Conservation (phyloP, 2,113 vertebrate genomes). For the Neogobius melanostomus region DNA sequence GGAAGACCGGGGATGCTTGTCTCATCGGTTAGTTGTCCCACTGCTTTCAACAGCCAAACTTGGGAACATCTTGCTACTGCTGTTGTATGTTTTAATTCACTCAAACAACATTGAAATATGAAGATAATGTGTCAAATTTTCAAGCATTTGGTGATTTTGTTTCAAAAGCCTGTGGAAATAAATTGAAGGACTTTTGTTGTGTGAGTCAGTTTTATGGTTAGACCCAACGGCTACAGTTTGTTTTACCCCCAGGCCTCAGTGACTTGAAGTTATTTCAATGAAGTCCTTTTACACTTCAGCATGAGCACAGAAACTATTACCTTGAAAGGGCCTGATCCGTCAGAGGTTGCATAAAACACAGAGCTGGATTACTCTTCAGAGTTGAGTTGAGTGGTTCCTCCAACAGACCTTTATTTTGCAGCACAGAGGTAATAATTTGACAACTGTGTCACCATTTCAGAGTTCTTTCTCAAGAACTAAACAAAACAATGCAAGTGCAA, state of each 20-base stretch:
- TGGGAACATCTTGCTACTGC: no score
- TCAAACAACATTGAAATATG: no score
- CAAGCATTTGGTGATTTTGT: no score
- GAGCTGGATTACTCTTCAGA: conserved; percentile 15
- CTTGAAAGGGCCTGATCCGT: conserved; percentile 37
- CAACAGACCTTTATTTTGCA: conserved; percentile 11
- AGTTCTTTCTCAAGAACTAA: not conserved
- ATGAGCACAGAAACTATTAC: conserved; percentile 35
- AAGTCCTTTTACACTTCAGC: conserved; percentile 20
- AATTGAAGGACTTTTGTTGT: no score
- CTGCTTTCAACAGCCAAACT: no score
- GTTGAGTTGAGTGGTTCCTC: not conserved
- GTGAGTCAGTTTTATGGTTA: conserved; percentile 17
- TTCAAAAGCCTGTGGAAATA: no score
- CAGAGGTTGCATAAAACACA: conserved; percentile 30
- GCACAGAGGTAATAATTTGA: conserved; percentile 10
- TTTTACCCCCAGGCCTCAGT: conserved; percentile 35
- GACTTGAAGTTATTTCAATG: conserved; percentile 49
- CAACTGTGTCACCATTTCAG: conserved; percentile 2
- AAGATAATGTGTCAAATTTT: no score
- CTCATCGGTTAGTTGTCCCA: no score
- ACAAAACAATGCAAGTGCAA: not conserved
- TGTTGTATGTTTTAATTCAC: no score
- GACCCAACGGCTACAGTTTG: conserved; percentile 20
- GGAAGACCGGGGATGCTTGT: no score